Conservation (phyloP, 2,888 invertebrate genomes). For the Melipona beecheii region DNA sequence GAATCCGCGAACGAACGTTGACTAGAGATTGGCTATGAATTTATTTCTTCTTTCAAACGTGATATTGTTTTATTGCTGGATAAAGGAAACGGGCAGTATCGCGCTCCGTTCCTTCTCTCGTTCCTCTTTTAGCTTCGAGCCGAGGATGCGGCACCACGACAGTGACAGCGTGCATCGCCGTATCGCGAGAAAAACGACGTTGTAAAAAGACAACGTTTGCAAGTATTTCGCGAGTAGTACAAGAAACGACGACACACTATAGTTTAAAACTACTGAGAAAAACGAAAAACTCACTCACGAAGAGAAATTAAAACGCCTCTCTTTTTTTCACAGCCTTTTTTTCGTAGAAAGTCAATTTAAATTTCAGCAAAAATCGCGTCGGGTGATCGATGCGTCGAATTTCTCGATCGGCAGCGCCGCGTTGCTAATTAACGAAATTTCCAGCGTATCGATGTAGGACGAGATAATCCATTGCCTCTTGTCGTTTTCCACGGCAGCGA, state of each 20-base stretch:
- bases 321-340: no score
- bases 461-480: constrained; percentile 12
- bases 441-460: not conserved
- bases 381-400: no score
- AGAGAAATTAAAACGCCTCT: not conserved
- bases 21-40: constrained; percentile 82
- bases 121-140: not conserved
- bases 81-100: constrained; percentile 72
- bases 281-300: not conserved
- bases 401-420: not conserved
- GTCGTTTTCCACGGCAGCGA: not conserved
- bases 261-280: constrained; percentile 18
- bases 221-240: constrained; percentile 48
- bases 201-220: constrained; percentile 45
- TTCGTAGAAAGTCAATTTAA: not conserved
- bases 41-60: constrained; percentile 79
- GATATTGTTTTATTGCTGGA: constrained; percentile 79
- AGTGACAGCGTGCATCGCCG: constrained; percentile 20
- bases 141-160: constrained; percentile 4
- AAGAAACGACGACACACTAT: constrained; percentile 9
- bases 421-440: not conserved
- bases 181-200: constrained; percentile 46
- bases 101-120: constrained; percentile 15
- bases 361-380: not conserved
- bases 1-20: constrained; percentile 71